A percentile compares a stretch with the other conserved stretches of the same genome.
Conservation (phyloP, 2,888 invertebrate genomes). For the Hyposoter dolosus region DNA sequence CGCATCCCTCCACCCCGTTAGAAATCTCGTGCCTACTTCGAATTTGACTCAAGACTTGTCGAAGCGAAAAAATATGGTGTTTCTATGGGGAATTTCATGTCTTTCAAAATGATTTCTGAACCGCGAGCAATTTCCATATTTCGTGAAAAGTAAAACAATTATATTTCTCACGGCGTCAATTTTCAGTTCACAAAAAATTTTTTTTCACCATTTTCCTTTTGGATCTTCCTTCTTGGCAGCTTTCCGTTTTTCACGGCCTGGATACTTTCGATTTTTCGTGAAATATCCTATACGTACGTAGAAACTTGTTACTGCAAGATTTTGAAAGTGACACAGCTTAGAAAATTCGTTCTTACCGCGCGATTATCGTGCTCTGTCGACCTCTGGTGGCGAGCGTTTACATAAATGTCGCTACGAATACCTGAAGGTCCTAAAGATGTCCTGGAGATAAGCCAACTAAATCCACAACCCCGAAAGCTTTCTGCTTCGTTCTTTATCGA, state of each 20-base stretch:
- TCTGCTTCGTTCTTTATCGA: conserved; percentile 45
- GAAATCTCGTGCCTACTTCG: conserved; percentile 56
- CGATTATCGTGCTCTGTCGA: conserved; percentile 75
- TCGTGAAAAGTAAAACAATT: background rate
- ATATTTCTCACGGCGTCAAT: background rate
- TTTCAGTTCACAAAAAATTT: background rate
- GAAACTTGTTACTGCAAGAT: conserved; percentile 16
- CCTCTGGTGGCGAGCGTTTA: conserved; percentile 74
- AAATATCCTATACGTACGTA: conserved; percentile 22
- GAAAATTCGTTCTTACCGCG: conserved; percentile 46
- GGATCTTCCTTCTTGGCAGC: background rate
- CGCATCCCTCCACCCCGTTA: conserved; percentile 29
- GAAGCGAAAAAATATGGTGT: conserved; percentile 52
- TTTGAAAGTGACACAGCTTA: conserved; percentile 23
- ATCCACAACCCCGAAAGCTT: conserved; percentile 54
- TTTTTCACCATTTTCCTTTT: background rate
- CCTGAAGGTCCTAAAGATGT: conserved; percentile 80
- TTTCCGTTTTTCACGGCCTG: background rate
- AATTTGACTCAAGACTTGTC: conserved; percentile 67
- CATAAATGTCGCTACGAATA: conserved; percentile 81
- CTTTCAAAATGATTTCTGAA: background rate
- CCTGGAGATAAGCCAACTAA: conserved; percentile 76
- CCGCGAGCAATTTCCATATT: background rate
- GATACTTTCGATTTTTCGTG: background rate
- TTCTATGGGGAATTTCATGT: conserved; percentile 21